Conservation (phyloP, 2,888 invertebrate species). For the Leucophenga montana region DNA sequence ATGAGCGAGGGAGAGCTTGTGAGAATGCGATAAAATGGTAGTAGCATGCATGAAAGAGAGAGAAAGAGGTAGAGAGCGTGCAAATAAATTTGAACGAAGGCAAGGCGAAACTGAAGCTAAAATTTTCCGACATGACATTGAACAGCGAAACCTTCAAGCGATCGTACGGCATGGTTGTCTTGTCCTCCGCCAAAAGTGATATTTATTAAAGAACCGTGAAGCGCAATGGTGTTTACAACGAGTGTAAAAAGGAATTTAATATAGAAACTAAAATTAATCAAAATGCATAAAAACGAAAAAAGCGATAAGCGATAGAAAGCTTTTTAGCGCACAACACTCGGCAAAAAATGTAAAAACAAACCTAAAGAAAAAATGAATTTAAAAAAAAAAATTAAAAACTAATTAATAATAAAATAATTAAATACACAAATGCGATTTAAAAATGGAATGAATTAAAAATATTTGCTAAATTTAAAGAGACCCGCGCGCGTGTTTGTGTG, state of each 20-base stretch:
- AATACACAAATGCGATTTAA: constrained; percentile 4
- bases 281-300: no score
- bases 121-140: constrained; percentile 47
- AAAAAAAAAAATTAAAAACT: constrained; percentile 8
- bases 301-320: no score
- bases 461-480: constrained; percentile 31
- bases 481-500: constrained; percentile 27
- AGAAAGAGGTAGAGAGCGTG: constrained; percentile 24
- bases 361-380: neutral
- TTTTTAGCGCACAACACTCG: no score
- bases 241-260: neutral
- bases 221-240: neutral
- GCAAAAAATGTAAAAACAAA: neutral
- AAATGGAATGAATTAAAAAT: constrained; percentile 11
- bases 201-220: no score
- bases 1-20: constrained; percentile 2
- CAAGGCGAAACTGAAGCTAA: neutral
- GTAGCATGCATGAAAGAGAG: constrained; percentile 20
- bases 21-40: no score
- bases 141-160: constrained; percentile 67
- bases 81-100: neutral
- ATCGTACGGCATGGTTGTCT: constrained; percentile 54
- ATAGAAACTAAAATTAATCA: neutral
- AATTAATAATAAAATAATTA: constrained; percentile 9
- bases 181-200: neutral